phyloP scores from a whole-genome alignment of 1,140 invertebrate species.

The Eumaeus atala region DNA sequence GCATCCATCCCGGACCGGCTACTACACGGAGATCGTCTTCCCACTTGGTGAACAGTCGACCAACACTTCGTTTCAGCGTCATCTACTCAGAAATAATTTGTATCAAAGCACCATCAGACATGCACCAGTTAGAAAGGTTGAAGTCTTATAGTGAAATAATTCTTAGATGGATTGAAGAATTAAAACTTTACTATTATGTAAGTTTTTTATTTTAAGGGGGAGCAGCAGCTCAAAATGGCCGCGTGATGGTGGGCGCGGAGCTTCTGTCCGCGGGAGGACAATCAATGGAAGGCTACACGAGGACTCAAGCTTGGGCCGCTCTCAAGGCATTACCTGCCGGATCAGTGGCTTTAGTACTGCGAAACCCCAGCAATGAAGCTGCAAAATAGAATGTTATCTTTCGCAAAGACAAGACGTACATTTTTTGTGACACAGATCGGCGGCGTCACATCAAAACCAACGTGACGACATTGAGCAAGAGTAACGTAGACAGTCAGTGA shows the following conservation, averaged over 20 bases:
- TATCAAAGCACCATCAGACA: too few species aligned
- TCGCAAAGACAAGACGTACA: neutral
- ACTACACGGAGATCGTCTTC: too few species aligned
- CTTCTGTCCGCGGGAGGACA: conserved; percentile 87
- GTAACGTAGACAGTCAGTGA: neutral
- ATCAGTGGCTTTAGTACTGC: conserved; percentile 75
- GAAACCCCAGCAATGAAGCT: conserved; percentile 35
- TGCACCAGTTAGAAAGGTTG: too few species aligned
- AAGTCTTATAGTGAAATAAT: too few species aligned
- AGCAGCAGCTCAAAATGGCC: conserved; percentile 90
- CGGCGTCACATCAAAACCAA: neutral
- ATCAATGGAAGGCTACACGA: conserved; percentile 86
- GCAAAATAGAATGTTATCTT: conserved; percentile 2
- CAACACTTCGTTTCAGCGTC: too few species aligned
- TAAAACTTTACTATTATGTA: too few species aligned
- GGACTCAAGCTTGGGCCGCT: conserved; percentile 94
- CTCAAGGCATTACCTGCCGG: conserved; percentile 92
- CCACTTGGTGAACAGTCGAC: too few species aligned
- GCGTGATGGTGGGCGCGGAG: conserved; percentile 89
- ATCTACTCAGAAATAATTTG: too few species aligned
- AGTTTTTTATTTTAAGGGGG: conserved; percentile 83
- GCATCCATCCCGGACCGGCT: too few species aligned
- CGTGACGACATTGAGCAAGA: neutral
- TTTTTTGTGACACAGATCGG: neutral
- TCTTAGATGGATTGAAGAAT: too few species aligned